A percentile compares a stretch with the other conserved stretches of the same genome.
These are phyloP conservation scores for Netelia fuscicornis DNA, from an alignment of 2,888 invertebrate species.

Conservation along the genomic window DNA sequence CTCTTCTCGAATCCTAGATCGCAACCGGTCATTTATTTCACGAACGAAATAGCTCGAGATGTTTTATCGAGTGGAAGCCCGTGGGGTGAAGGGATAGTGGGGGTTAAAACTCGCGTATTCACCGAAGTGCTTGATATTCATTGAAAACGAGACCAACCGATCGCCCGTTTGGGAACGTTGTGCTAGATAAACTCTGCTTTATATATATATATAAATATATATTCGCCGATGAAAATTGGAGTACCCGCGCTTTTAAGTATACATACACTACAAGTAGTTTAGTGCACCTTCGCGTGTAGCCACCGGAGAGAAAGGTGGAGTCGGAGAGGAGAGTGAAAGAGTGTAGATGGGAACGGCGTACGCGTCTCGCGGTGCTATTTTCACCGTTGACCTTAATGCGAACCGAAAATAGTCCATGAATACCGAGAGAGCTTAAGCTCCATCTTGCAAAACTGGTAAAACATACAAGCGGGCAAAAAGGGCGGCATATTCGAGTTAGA, in stretches of 20 bases:
- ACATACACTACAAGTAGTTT: conserved; percentile 6
- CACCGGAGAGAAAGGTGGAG: conserved; percentile 11
- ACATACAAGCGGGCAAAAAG: conserved; percentile 22
- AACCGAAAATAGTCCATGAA: conserved; percentile 68
- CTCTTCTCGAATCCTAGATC: too few relatives aligned
- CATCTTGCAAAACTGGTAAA: conserved; percentile 47
- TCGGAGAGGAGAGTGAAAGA: conserved; percentile 5
- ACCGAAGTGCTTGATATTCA: conserved; percentile 44
- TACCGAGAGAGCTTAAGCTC: conserved; percentile 38
- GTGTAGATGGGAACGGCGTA: conserved; percentile 20
- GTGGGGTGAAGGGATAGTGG: too few relatives aligned
- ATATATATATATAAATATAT: not conserved
- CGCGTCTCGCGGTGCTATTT: conserved; percentile 67
- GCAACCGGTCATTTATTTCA: too few relatives aligned
- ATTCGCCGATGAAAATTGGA: conserved; percentile 46
- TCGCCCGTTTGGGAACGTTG: conserved; percentile 17
- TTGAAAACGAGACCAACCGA: conserved; percentile 34
- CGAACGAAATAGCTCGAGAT: not conserved
- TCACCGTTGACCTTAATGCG: conserved; percentile 72
- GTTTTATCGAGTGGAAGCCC: conserved; percentile 1
- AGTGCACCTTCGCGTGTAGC: conserved; percentile 34
- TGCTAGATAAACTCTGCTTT: not conserved
- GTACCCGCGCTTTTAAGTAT: conserved; percentile 36
- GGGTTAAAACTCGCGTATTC: conserved; percentile 13
- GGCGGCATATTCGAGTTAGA: not conserved